Conservation (phyloP, 2,113 vertebrate species). For the Hystrix brachyura region DNA sequence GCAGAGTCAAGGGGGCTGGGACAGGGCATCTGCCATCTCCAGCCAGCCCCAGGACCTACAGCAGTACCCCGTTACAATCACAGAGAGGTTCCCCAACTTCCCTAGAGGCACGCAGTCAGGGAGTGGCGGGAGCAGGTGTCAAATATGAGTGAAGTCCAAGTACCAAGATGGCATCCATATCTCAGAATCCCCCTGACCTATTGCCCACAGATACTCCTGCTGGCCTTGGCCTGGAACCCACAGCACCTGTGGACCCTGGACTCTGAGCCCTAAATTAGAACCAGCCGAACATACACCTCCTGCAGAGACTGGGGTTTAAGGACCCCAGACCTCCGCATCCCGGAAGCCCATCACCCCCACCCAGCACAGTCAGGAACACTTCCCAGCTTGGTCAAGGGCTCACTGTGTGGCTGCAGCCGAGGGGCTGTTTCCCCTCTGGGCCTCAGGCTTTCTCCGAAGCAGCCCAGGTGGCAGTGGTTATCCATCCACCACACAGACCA, state of each 20-base stretch:
- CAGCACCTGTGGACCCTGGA: rapidly evolving
- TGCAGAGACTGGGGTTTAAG: neutral
- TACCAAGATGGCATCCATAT: neutral
- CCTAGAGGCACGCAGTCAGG: neutral
- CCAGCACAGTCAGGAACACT: neutral
- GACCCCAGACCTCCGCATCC: neutral
- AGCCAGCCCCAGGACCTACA: neutral
- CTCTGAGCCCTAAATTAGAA: neutral
- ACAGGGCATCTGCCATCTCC: rapidly evolving
- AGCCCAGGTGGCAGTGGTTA: neutral
- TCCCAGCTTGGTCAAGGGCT: neutral
- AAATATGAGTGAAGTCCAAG: neutral
- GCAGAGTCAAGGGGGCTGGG: neutral
- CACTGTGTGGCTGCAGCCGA: neutral
- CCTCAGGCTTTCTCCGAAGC: neutral
- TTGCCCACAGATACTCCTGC: too few species aligned
- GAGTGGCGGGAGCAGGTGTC: neutral
- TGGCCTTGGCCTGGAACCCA: neutral
- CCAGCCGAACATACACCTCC: rapidly evolving
- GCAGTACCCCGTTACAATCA: neutral
- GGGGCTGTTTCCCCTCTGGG: neutral
- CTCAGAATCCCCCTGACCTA: neutral
- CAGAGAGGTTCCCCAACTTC: neutral
- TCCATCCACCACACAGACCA: neutral
- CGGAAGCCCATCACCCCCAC: neutral